Percentiles rank a stretch among this genome's conserved stretches.
Conservation (phyloP, 2,888 invertebrate species). For the Cecidostiba fungosa region DNA sequence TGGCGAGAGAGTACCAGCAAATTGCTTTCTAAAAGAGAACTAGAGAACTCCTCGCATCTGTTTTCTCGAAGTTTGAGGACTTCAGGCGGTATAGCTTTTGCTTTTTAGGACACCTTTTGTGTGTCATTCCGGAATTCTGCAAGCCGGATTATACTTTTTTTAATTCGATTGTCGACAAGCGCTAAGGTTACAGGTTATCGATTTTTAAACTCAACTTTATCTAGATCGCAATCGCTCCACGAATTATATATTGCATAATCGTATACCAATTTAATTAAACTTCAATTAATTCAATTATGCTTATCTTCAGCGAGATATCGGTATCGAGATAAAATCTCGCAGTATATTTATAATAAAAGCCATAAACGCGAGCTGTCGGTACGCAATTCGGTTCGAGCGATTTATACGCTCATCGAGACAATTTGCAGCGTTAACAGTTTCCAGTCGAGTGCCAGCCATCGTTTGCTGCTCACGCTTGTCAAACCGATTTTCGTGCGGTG, state of each 20-base stretch:
- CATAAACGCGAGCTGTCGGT: background rate
- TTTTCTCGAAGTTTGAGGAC: constrained; percentile 21
- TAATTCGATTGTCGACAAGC: constrained; percentile 24
- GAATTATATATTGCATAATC: background rate
- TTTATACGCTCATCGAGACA: background rate
- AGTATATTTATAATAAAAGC: background rate
- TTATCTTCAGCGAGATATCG: background rate
- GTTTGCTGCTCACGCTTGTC: constrained; percentile 19
- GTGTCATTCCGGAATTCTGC: constrained; percentile 18
- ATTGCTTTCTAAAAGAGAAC: constrained; percentile 12
- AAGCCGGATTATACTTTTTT: constrained; percentile 20
- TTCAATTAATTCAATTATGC: background rate
- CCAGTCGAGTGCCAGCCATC: constrained; percentile 4
- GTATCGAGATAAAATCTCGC: background rate
- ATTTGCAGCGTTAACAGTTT: background rate
- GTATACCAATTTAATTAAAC: background rate
- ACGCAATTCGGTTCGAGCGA: background rate
- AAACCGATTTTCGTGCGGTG: constrained; percentile 2
- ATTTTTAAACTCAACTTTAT: constrained; percentile 10
- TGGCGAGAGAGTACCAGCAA: background rate
- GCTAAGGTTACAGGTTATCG: constrained; percentile 20
- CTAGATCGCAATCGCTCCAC: background rate
- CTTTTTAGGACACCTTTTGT: background rate
- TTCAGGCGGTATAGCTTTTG: background rate
- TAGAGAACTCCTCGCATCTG: constrained; percentile 2